Evolutionary conservation across 1,140 invertebrate genomes (phyloP).

Genomic region (Potamilus streckersoni): DNA sequence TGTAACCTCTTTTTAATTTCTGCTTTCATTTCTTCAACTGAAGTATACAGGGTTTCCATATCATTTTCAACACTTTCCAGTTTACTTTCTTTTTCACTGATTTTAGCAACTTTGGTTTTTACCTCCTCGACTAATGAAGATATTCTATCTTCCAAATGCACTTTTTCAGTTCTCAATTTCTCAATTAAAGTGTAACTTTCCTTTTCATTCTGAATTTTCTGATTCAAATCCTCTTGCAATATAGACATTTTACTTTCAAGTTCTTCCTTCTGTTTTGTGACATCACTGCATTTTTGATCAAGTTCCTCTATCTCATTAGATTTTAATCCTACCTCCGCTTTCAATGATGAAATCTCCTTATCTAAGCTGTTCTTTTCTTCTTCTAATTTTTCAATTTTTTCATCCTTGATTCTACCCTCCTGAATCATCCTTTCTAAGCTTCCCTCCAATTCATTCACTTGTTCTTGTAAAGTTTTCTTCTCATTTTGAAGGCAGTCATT

Average conservation of each 20-base stretch:
- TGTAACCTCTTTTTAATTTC: not conserved
- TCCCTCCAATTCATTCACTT: conserved; percentile 2
- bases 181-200: conserved; percentile 4
- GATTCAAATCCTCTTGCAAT: too few relatives aligned
- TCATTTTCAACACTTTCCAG: conserved; percentile 1
- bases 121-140: not conserved
- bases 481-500: too few relatives aligned
- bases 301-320: too few relatives aligned
- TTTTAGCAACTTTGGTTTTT: not conserved
- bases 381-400: not conserved
- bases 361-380: not conserved
- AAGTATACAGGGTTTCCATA: not conserved
- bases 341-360: too few relatives aligned
- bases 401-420: not conserved
- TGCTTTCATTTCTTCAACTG: conserved; percentile 6
- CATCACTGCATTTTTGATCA: too few relatives aligned
- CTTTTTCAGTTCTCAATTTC: conserved; percentile 3
- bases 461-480: too few relatives aligned
- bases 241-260: too few relatives aligned
- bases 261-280: too few relatives aligned
- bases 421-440: conserved; percentile 5
- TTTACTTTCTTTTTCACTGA: conserved; percentile 5
- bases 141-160: conserved; percentile 1
- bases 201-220: not conserved
- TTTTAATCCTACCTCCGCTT: too few relatives aligned